Conservation (phyloP, 2,888 invertebrate genomes). For the Andrena haemorrhoa region DNA sequence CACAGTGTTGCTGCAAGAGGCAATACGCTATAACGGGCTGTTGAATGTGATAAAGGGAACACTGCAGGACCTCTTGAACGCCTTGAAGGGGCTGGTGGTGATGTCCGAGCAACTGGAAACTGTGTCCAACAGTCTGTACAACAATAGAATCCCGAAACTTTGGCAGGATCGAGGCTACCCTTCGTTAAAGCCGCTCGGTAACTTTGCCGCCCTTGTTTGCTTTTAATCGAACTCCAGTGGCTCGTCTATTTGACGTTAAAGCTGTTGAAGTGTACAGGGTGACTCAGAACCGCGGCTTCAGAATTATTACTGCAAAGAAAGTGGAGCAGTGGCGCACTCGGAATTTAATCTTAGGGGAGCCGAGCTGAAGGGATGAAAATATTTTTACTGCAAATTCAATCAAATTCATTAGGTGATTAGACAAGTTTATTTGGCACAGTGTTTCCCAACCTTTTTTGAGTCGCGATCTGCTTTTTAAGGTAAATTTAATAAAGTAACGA, state of each 20-base stretch:
- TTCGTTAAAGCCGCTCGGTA: slow-evolving; percentile 90
- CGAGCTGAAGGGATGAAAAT: too few species aligned
- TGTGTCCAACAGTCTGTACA: slow-evolving; percentile 88
- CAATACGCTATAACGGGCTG: slow-evolving; percentile 91
- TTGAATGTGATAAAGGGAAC: slow-evolving; percentile 86
- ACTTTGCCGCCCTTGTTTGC: not conserved
- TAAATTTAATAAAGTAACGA: too few species aligned
- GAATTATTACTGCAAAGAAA: too few species aligned
- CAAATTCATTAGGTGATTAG: too few species aligned
- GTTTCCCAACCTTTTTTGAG: too few species aligned
- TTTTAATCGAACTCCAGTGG: not conserved
- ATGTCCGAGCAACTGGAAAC: slow-evolving; percentile 92
- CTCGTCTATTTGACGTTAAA: slow-evolving; percentile 4
- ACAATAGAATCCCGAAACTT: slow-evolving; percentile 89
- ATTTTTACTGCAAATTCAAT: too few species aligned
- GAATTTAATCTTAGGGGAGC: too few species aligned
- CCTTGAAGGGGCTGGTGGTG: slow-evolving; percentile 91
- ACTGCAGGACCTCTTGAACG: slow-evolving; percentile 88
- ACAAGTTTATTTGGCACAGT: too few species aligned
- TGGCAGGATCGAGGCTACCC: slow-evolving; percentile 91
- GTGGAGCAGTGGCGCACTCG: too few species aligned
- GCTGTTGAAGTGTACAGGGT: too few species aligned
- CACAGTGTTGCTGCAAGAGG: slow-evolving; percentile 95
- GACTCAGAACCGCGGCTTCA: too few species aligned
- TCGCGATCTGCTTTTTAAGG: too few species aligned